Evolutionary conservation across 2,888 invertebrate genomes (phyloP), one percentile per base, ranked within the genome.

Genomic region (Thereva nobilitata): DNA sequence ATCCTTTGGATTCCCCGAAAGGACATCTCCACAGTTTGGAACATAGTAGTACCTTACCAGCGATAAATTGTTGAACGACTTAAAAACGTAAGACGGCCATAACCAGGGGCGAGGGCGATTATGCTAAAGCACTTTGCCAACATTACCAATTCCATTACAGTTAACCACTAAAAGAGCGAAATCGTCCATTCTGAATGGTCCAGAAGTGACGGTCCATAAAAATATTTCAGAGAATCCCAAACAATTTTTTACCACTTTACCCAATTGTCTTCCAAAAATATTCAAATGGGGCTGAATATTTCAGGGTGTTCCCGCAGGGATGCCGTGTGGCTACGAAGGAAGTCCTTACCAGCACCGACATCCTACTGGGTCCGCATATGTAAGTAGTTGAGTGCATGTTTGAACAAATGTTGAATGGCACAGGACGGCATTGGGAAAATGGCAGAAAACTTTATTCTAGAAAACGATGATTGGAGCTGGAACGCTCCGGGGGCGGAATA

Each of bases 181-280:
- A 52, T 54, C 45, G 52, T 34, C 45, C 53, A 37, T 23, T 8
- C 53, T 35, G 55, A 47, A 55, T 40, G 54, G 54, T 55, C 54
- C 54, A 65, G 55, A 65, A 54, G 55, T 65, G 64, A 55, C 37
- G 64, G 47, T 65, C 64, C 55, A 65, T 65, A 65, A 54, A 65
- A 65, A 65, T 55, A 65, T 55, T 65, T 65, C 49, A 65, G 54
- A 49, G 64, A 65, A 65, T 65, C 54, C 64, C 64, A 65, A 65
- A 65, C 64, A 65, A 65, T 54, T 65, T 65, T 65, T 65, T 65
- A 65, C 64, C 64, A 65, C 64, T 65, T 65, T 65, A 65, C 55
- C 52, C 64, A 65, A 65, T 65, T 65, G 64, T 65, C 64, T 65
- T 54, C 54, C 41, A 40, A 65, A 65, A 65, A 65, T 65, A 65